Base-by-base conservation (phyloP, 2,797 vertebrate species). In the Cossypha polioptera region DNA sequence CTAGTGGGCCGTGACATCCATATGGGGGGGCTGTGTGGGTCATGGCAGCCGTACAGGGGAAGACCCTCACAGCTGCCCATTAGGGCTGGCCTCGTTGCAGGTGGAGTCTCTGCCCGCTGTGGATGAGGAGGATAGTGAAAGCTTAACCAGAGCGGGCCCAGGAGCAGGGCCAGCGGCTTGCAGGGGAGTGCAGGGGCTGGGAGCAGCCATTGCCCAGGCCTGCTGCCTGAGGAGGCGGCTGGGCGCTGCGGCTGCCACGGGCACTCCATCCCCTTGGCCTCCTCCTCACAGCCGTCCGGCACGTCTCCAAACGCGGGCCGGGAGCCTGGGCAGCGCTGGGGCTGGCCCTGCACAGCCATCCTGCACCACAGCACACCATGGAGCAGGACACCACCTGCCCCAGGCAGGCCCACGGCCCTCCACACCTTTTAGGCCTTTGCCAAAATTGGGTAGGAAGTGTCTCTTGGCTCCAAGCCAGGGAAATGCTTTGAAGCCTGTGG, bases 271-370 rank as follows among this genome's bases (percentile, higher is more conserved):
- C 3, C 45, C 25, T 19, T 0, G 2, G 7, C 40, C 53, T 54
- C 21, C 35, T 45, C 33, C 3, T 0, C 5, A 1, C 1, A 0
- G 26, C 59, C 0, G 0, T 9, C 29, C 0, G 0, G 18, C 6
- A 0, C 0, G 8, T 24, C 50, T 35, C 50, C 28, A 4, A 2
- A 16, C 0, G 5, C 0, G 0, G 1, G 4, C 4, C 1, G 1
- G 35, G 53, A 71, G 29, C 33, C 31, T 3, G 3, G 7, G 28
- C 19, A 28, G 6, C 1, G 1, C 36, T 1, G 15, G 26, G 36
- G 51, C 65, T 43, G 43, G 43, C 43, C 43, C 43, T 43, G 43
- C 43, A 43, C 43, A 43, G 19, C 43, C 19, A 11, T 43, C 43
- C 43, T 43, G 35, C 9, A 6, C 17, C 5, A 2, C 25, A 1